A percentile compares a stretch with the other conserved stretches of the same genome.
Evolutionary conservation across 2,113 vertebrate species (phyloP).

Genomic region (Cheilinus undulatus): DNA sequence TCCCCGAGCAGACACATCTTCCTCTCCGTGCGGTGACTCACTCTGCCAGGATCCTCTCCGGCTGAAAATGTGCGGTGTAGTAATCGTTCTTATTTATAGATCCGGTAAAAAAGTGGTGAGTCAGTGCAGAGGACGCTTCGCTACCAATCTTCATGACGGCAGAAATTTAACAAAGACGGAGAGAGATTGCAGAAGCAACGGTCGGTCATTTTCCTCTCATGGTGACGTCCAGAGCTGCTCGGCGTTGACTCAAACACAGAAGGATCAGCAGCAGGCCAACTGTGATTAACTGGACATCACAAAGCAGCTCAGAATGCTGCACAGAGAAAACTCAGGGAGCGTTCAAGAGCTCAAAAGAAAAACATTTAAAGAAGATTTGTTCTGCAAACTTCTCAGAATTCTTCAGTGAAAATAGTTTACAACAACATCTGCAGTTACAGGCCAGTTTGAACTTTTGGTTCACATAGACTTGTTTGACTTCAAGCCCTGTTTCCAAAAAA

Average conservation of each 20-base stretch:
- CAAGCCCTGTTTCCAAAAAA: no score
- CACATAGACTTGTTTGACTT: no score
- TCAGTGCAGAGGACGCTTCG: constrained; percentile 10
- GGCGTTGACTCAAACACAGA: neutral
- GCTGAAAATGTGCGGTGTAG: constrained; percentile 15
- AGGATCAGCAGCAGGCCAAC: no score
- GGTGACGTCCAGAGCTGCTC: neutral
- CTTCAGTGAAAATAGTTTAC: no score
- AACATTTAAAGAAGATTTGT: no score
- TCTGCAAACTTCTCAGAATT: no score
- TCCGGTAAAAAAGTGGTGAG: constrained; percentile 13
- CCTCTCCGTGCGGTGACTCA: constrained; percentile 14
- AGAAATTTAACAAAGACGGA: neutral
- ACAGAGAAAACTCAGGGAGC: no score
- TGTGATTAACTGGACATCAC: no score
- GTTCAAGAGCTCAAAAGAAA: no score
- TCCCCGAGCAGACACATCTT: neutral
- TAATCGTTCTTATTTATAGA: constrained; percentile 30
- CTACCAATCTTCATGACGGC: constrained; percentile 1
- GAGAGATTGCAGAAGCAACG: neutral
- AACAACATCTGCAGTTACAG: no score
- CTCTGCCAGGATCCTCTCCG: constrained; percentile 6
- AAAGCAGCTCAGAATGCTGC: no score
- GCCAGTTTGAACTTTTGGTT: no score
- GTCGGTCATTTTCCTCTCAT: neutral